phyloP scores from a whole-genome alignment of 1,140 invertebrate genomes.

The Micrasema minimum region DNA sequence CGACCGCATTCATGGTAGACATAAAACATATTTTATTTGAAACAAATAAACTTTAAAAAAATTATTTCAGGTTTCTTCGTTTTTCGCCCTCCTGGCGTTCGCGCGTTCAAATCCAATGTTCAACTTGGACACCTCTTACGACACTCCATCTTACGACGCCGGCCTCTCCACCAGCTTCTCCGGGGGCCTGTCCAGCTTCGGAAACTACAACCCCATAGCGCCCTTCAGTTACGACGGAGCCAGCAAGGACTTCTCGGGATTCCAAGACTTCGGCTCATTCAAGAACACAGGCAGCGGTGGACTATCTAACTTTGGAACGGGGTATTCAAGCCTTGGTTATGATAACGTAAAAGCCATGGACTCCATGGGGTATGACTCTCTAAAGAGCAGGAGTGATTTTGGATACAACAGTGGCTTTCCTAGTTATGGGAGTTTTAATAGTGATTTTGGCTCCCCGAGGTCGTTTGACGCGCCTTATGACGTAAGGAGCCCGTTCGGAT shows the following conservation, averaged over 20 bases:
- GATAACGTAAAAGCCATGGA: conserved; percentile 22
- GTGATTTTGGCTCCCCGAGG: not conserved
- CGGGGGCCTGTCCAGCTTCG: not conserved
- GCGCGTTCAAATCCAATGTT: not conserved
- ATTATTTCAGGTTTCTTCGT: not conserved
- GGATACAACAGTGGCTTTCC: conserved; percentile 9
- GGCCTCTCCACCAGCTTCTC: not conserved
- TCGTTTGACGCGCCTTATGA: not conserved
- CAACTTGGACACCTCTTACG: not conserved
- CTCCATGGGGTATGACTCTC: conserved; percentile 19
- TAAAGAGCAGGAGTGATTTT: conserved; percentile 3
- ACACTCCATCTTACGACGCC: not conserved
- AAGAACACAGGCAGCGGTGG: conserved; percentile 9
- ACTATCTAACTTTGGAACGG: not conserved
- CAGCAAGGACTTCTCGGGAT: not conserved
- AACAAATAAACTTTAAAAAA: no score
- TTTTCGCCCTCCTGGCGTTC: not conserved
- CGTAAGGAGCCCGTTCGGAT: not conserved
- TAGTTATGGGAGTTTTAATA: not conserved
- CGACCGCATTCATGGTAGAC: no score
- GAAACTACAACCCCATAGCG: not conserved
- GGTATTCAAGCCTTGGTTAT: conserved; percentile 13
- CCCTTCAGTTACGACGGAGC: not conserved
- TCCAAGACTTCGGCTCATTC: not conserved
- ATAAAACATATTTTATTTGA: no score